Conservation (phyloP, 2,888 invertebrate genomes). For the Drosophila yooni region DNA sequence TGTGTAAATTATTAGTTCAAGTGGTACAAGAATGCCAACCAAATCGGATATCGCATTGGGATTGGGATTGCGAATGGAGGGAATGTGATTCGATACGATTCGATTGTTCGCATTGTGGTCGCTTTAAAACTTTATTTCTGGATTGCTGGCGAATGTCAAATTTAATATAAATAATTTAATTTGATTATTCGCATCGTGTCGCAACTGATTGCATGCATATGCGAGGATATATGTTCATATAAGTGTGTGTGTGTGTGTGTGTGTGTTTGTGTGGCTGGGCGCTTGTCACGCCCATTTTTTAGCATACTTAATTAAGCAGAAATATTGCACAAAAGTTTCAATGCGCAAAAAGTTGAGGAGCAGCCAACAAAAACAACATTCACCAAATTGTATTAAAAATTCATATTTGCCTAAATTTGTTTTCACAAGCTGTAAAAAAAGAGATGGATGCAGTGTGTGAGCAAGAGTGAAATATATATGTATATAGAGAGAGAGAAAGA, state of each 20-base stretch:
- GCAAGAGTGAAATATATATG: background rate
- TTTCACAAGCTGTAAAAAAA: conserved; percentile 43
- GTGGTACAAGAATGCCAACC: conserved; percentile 41
- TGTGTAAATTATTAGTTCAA: conserved; percentile 80
- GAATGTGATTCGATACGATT: background rate
- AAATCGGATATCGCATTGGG: conserved; percentile 34
- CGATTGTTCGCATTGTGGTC: conserved; percentile 24
- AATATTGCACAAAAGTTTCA: conserved; percentile 65
- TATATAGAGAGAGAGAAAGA: background rate
- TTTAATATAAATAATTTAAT: conserved; percentile 68
- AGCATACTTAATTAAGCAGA: conserved; percentile 76
- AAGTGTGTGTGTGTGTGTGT: background rate
- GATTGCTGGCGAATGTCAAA: conserved; percentile 11
- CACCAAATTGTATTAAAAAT: conserved; percentile 74
- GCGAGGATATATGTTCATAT: background rate
- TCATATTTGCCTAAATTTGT: conserved; percentile 76
- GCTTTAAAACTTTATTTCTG: conserved; percentile 13
- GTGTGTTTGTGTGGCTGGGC: background rate
- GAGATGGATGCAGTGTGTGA: background rate
- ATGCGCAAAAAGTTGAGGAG: conserved; percentile 54
- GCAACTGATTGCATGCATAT: conserved; percentile 40
- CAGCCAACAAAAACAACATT: conserved; percentile 46
- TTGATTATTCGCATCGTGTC: conserved; percentile 57
- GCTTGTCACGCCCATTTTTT: conserved; percentile 28
- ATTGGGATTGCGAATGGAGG: conserved; percentile 4